Evolutionary conservation across 2,113 vertebrate species (phyloP).

Genomic region (Lamprologus callipterus): DNA sequence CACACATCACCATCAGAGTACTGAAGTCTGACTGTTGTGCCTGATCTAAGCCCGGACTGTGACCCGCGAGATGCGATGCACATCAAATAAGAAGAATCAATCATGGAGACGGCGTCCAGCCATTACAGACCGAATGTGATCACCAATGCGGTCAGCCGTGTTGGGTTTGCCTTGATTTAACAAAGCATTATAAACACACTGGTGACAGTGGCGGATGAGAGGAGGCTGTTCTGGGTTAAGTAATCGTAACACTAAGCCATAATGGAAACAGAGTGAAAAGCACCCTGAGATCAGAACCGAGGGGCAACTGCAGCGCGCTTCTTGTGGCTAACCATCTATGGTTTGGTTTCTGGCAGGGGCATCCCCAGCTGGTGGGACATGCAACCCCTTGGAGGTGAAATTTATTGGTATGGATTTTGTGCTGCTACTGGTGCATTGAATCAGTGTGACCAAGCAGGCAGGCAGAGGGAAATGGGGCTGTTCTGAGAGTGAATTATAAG

Average conservation of each 20-base stretch:
- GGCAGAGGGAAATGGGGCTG: constrained; percentile 60
- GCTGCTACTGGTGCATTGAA: constrained; percentile 66
- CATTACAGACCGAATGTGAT: constrained; percentile 51
- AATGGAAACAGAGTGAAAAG: not conserved
- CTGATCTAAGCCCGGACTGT: constrained; percentile 19
- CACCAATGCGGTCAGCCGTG: constrained; percentile 19
- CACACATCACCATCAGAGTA: constrained; percentile 37
- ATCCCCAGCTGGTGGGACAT: constrained; percentile 51
- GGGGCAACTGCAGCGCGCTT: not conserved
- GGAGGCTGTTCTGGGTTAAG: not conserved
- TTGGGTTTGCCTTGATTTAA: constrained; percentile 44
- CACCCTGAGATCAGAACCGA: not conserved
- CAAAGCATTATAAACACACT: constrained; percentile 30
- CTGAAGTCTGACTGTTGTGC: constrained; percentile 44
- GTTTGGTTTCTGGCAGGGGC: constrained; percentile 38
- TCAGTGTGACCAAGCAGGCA: constrained; percentile 70
- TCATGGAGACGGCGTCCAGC: constrained; percentile 27
- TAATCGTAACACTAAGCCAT: constrained; percentile 21
- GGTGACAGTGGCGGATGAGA: constrained; percentile 2
- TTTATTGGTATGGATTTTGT: constrained; percentile 72
- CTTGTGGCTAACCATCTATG: constrained; percentile 48
- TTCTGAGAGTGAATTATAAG: constrained; percentile 71
- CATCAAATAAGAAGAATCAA: constrained; percentile 51
- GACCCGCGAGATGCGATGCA: constrained; percentile 45
- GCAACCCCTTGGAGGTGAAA: constrained; percentile 57